Conservation (phyloP, 2,113 vertebrate species). For the Saccopteryx leptura region DNA sequence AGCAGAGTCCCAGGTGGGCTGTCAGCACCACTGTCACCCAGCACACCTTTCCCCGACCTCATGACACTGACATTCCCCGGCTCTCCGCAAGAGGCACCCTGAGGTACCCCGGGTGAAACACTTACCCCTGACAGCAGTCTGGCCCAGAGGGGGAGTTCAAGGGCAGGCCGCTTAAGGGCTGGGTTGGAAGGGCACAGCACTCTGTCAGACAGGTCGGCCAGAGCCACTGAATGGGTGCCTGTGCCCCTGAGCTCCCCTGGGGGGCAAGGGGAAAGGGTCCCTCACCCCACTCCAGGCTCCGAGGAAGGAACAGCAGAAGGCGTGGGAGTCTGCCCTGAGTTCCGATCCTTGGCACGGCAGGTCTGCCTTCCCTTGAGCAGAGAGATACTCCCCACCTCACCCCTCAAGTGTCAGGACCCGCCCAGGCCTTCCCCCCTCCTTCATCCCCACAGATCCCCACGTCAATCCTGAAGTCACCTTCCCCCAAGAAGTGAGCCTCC, state of each 20-base stretch:
- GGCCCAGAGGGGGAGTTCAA: neutral
- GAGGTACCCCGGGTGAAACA: conserved; percentile 82
- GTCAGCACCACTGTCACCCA: conserved; percentile 82
- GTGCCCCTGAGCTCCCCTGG: neutral
- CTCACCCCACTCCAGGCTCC: neutral
- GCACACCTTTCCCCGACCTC: conserved; percentile 83
- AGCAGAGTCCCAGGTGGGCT: conserved; percentile 56
- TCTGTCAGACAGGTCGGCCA: neutral
- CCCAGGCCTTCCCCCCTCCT: neutral
- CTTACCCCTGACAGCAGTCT: conserved; percentile 70
- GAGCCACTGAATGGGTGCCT: neutral
- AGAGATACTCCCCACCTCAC: neutral
- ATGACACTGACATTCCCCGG: conserved; percentile 84
- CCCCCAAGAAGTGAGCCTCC: neutral
- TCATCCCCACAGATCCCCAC: neutral
- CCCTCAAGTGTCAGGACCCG: neutral
- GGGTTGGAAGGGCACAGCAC: neutral
- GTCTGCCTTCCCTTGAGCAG: neutral
- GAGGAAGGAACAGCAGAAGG: neutral
- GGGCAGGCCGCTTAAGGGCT: neutral
- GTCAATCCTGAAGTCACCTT: neutral
- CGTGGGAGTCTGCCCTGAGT: neutral
- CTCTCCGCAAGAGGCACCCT: conserved; percentile 81
- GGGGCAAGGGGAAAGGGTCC: neutral
- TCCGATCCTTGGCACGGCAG: neutral